Percentiles rank a stretch among this genome's conserved stretches.
phyloP scores from a whole-genome alignment of 2,113 vertebrate species.

The Oxygymnocypris stewartii region DNA sequence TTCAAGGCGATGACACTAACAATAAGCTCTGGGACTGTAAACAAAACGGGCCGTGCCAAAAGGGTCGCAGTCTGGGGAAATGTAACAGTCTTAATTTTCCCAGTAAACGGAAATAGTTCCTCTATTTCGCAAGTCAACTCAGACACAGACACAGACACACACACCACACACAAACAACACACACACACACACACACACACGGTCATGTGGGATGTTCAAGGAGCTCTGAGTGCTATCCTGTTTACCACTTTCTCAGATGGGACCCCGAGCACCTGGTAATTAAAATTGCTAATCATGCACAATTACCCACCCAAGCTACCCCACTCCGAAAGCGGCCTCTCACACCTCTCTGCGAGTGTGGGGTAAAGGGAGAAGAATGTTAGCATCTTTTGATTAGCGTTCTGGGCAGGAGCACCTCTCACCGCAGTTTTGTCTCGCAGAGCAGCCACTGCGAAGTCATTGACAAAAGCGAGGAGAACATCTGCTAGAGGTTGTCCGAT shows the following conservation, averaged over 20 bases:
- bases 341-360: slow-evolving; percentile 41
- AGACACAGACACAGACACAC: not conserved
- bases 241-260: slow-evolving; percentile 44
- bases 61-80: not conserved
- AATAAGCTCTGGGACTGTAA: not conserved
- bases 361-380: slow-evolving; percentile 48
- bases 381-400: slow-evolving; percentile 78
- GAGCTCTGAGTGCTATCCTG: slow-evolving; percentile 51
- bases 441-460: slow-evolving; percentile 37
- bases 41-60: not conserved
- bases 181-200: no score
- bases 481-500: slow-evolving; percentile 55
- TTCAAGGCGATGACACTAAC: not conserved
- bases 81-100: not conserved
- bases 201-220: not conserved
- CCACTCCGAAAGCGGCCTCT: slow-evolving; percentile 63
- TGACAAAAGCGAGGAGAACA: slow-evolving; percentile 53
- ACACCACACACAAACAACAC: not conserved
- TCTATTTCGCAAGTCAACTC: not conserved
- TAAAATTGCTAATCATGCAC: slow-evolving; percentile 90
- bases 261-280: slow-evolving; percentile 84
- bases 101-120: not conserved
- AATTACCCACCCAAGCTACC: slow-evolving; percentile 82
- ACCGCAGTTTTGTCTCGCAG: slow-evolving; percentile 49
- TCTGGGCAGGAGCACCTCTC: slow-evolving; percentile 51